These are phyloP conservation scores for Nezara viridula DNA, from an alignment of 2,888 invertebrate species.

Conservation along the genomic window DNA sequence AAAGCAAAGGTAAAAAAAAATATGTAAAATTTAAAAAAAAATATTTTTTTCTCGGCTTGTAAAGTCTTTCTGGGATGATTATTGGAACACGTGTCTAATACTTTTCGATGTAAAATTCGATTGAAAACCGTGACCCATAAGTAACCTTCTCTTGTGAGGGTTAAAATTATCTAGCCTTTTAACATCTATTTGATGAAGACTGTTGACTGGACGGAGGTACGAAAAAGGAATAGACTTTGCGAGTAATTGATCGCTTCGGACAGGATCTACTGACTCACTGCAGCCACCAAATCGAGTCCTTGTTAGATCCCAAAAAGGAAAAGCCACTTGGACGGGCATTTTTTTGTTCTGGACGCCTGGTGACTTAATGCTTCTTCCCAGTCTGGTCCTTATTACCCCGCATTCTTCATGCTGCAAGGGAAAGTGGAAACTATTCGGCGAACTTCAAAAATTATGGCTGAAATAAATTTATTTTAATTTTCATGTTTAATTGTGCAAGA, in stretches of 20 bases:
- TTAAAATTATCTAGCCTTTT: background rate
- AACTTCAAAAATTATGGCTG: background rate
- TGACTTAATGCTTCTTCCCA: conserved; percentile 15
- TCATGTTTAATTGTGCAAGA: too few relatives aligned
- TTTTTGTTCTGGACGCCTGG: background rate
- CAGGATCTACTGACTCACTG: background rate
- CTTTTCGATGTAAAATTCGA: too few relatives aligned
- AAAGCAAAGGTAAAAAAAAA: too few relatives aligned
- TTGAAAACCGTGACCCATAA: too few relatives aligned
- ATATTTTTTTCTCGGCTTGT: too few relatives aligned
- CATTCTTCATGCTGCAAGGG: background rate
- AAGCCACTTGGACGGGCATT: background rate
- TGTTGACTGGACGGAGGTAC: background rate
- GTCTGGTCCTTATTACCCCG: background rate
- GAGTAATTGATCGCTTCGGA: background rate
- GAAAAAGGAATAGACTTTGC: background rate
- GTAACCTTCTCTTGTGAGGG: too few relatives aligned
- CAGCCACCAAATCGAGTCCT: background rate
- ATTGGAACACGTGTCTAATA: too few relatives aligned
- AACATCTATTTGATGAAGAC: background rate
- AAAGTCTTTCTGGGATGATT: too few relatives aligned
- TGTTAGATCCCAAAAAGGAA: background rate
- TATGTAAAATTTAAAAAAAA: too few relatives aligned
- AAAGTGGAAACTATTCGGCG: background rate
- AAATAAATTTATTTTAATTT: too few relatives aligned